Evolutionary conservation across 2,113 vertebrate genomes (phyloP).

Genomic region (Cyphomyrus discorhynchus): DNA sequence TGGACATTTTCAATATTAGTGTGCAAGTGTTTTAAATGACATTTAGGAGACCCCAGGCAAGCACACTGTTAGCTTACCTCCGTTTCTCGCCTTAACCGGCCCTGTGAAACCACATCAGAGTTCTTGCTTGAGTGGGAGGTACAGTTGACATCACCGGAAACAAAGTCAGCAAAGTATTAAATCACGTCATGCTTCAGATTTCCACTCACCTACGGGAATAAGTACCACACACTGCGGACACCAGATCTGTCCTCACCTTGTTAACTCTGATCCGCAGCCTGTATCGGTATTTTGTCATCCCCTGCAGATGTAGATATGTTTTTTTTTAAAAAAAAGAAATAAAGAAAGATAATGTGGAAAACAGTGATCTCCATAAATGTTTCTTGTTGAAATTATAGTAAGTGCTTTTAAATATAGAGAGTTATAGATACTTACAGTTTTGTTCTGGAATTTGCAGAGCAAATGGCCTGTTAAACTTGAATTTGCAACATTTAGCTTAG

Average conservation of each 20-base stretch:
- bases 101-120: not conserved
- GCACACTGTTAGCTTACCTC: not conserved
- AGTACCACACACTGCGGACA: not conserved
- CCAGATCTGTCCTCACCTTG: not conserved
- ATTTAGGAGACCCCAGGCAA: not conserved
- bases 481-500: not conserved
- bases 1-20: not conserved
- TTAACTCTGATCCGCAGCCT: not conserved
- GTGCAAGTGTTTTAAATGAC: not conserved
- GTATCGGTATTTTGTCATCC: not conserved
- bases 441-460: not conserved
- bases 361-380: not conserved
- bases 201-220: not conserved
- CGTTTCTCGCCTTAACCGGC: not conserved
- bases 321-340: too few species aligned
- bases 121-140: not conserved
- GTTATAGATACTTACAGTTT: not conserved
- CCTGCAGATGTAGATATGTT: not conserved
- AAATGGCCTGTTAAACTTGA: not conserved
- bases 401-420: not conserved
- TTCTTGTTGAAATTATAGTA: not conserved
- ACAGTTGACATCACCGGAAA: not conserved
- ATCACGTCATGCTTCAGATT: not conserved
- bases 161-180: not conserved
- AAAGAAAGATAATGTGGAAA: not conserved